Percentiles rank a stretch among this genome's conserved stretches.
Evolutionary conservation across 2,888 invertebrate genomes (phyloP).

Genomic region (Apamea crenata): DNA sequence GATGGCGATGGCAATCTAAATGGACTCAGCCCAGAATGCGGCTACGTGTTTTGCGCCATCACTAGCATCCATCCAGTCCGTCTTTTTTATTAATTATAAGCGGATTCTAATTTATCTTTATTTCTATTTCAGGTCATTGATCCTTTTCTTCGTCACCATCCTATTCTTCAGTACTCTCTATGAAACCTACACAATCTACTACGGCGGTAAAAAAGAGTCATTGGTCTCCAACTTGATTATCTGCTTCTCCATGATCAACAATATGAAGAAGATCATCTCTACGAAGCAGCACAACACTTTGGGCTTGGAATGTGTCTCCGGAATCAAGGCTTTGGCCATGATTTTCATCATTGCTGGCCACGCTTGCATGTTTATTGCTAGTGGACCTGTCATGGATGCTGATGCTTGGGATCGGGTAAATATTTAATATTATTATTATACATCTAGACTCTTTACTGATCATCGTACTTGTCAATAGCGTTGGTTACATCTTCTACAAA

Average conservation of each 20-base stretch:
- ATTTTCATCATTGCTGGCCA: constrained; percentile 92
- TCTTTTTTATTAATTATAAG: neutral
- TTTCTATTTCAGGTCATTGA: constrained; percentile 83
- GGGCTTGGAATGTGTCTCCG: constrained; percentile 92
- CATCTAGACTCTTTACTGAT: neutral
- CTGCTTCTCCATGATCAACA: constrained; percentile 91
- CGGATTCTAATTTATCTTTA: neutral
- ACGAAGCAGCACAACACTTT: constrained; percentile 90
- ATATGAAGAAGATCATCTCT: constrained; percentile 90
- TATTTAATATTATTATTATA: constrained; percentile 13
- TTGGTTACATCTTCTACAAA: neutral
- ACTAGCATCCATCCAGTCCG: too few species aligned
- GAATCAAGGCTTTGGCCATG: constrained; percentile 93
- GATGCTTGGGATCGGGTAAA: constrained; percentile 91
- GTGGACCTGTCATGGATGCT: constrained; percentile 92
- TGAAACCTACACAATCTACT: constrained; percentile 83
- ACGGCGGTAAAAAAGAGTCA: constrained; percentile 77
- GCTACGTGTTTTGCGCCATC: too few species aligned
- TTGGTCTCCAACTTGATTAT: constrained; percentile 77
- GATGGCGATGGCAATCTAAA: too few species aligned
- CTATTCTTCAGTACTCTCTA: constrained; percentile 86
- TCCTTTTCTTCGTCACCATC: constrained; percentile 85
- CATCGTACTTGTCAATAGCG: neutral
- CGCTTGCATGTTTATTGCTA: constrained; percentile 91
- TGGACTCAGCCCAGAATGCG: too few species aligned